Evolutionary conservation across 35 echinoderm and acorn worm species (phyloP).

Genomic region (Nesometra sesokonis): DNA sequence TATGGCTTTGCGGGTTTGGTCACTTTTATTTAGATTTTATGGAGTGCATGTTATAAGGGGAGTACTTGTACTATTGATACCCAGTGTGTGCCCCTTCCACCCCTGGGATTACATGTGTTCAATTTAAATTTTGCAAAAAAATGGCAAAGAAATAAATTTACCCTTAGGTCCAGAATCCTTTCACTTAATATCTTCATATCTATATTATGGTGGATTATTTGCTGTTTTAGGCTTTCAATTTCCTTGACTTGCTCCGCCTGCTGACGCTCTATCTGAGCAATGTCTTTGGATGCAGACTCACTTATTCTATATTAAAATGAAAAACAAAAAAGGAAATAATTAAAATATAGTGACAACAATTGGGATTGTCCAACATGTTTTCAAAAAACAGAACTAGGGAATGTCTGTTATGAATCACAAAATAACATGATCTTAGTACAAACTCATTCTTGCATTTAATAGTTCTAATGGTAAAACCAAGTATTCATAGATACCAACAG

Average conservation of each 20-base stretch:
- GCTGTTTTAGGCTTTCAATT: conserved; percentile 66
- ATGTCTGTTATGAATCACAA: no score
- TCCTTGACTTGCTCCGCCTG: conserved; percentile 66
- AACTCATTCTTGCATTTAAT: no score
- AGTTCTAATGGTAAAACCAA: no score
- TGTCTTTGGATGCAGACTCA: conserved; percentile 58
- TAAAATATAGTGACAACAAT: not conserved
- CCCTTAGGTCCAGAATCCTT: conserved; percentile 88
- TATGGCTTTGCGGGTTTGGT: no score
- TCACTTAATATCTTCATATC: conserved; percentile 98
- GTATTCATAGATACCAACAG: no score
- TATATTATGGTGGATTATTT: conserved; percentile 60
- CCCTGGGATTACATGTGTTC: no score
- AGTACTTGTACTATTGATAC: no score
- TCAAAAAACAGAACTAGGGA: not conserved
- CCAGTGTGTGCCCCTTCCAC: no score
- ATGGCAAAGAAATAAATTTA: conserved; percentile 25
- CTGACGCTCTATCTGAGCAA: conserved; percentile 88
- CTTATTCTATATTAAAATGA: conserved; percentile 53
- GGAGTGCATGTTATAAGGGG: no score
- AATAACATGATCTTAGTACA: no score
- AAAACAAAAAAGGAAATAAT: not conserved
- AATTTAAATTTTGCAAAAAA: no score
- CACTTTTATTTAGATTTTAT: no score
- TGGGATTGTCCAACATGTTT: not conserved